A percentile compares a stretch with the other conserved stretches of the same genome.
Evolutionary conservation across 1,140 invertebrate species (phyloP).

Genomic region (Oscheius sp.): DNA sequence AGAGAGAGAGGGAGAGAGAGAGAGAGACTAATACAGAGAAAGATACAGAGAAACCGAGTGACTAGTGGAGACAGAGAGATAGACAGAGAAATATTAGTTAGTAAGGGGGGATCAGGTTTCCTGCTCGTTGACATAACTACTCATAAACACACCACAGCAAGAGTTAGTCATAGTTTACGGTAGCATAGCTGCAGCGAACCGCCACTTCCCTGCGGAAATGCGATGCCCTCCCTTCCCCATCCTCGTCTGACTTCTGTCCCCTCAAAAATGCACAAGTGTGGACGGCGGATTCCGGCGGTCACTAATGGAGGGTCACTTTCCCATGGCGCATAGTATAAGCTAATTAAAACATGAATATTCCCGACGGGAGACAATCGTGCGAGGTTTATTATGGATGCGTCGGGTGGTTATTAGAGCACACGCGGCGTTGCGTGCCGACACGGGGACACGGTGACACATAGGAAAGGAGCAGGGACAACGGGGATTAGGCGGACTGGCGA

Average conservation of each 20-base stretch:
- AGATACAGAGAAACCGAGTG: background rate
- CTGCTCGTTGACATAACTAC: background rate
- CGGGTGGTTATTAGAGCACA: background rate
- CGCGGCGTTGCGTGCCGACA: background rate
- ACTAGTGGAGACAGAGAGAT: background rate
- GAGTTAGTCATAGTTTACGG: background rate
- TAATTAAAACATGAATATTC: slow-evolving; percentile 14
- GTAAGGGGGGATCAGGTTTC: background rate
- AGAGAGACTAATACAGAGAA: background rate
- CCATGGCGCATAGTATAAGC: background rate
- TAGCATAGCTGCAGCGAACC: background rate
- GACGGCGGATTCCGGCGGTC: background rate
- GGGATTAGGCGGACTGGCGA: background rate
- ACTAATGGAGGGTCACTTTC: slow-evolving; percentile 9
- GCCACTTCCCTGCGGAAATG: background rate
- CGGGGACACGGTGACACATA: background rate
- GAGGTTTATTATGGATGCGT: background rate
- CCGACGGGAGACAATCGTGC: background rate
- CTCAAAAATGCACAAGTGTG: too few relatives aligned
- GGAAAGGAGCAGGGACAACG: background rate
- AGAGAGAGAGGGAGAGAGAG: background rate
- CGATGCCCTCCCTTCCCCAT: background rate
- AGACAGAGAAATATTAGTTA: background rate
- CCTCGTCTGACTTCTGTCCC: background rate
- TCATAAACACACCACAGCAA: background rate